Percentiles rank a stretch among this genome's conserved stretches.
Evolutionary conservation across 2,888 invertebrate species (phyloP).

Genomic region (Boloria euphrosyne): DNA sequence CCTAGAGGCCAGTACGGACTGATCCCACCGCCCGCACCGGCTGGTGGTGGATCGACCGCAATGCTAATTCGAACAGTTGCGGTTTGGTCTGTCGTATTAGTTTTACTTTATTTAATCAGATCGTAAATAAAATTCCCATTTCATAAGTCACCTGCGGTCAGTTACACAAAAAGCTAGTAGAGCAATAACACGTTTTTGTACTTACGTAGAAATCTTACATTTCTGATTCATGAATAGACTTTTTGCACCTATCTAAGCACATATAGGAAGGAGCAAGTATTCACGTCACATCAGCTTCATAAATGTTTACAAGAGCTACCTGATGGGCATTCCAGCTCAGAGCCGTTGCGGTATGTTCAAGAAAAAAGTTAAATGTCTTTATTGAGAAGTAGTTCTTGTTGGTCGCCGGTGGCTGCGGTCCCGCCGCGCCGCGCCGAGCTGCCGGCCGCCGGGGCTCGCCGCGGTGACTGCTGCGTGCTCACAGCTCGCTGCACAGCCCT

Average conservation of each 20-base stretch:
- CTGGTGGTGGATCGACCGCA: no score
- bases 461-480: not conserved
- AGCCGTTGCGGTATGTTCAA: constrained; percentile 22
- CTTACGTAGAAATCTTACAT: not conserved
- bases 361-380: constrained; percentile 39
- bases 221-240: constrained; percentile 9
- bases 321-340: constrained; percentile 22
- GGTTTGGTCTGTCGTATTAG: not conserved
- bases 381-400: constrained; percentile 32
- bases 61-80: not conserved
- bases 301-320: constrained; percentile 26
- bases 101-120: not conserved
- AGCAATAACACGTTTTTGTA: not conserved
- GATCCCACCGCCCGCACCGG: no score
- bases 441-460: no score
- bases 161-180: no score
- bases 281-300: constrained; percentile 22
- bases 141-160: not conserved
- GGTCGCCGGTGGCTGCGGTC: not conserved
- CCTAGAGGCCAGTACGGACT: no score
- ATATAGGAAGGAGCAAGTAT: constrained; percentile 17
- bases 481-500: not conserved
- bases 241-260: constrained; percentile 1
- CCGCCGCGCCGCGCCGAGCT: not conserved
- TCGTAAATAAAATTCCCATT: not conserved